Conservation (phyloP, 1,140 invertebrate species). For the Neoseiulus cucumeris region DNA sequence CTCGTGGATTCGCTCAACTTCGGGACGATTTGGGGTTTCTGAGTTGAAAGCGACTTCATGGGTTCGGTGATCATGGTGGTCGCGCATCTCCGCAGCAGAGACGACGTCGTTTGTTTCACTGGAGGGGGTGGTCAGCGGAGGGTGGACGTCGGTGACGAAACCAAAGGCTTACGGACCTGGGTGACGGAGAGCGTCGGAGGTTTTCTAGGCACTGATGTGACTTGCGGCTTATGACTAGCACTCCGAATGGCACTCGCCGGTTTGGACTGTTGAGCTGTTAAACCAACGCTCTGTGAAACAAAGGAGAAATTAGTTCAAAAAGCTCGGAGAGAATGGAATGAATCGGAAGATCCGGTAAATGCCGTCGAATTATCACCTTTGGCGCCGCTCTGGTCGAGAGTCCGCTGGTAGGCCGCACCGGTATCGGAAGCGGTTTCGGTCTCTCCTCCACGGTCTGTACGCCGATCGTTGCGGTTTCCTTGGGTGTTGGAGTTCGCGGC, state of each 20-base stretch:
- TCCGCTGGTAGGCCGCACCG: not conserved
- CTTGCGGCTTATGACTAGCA: not conserved
- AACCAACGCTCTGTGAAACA: too few species aligned
- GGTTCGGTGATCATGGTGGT: not conserved
- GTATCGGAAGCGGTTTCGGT: not conserved
- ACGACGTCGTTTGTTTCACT: slow-evolving; percentile 2
- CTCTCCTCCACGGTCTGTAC: not conserved
- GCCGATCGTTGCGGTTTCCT: slow-evolving; percentile 8
- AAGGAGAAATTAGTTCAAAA: too few species aligned
- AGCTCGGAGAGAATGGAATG: too few species aligned
- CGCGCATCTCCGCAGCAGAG: not conserved
- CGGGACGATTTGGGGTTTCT: not conserved
- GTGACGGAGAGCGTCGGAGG: not conserved
- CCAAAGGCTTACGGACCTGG: not conserved
- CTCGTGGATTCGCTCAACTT: not conserved
- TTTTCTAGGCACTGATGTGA: not conserved
- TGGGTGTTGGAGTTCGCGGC: slow-evolving; percentile 18
- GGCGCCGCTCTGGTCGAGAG: not conserved
- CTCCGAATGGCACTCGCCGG: not conserved
- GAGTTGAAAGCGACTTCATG: not conserved
- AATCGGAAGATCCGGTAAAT: too few species aligned
- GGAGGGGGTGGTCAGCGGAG: not conserved
- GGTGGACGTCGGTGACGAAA: not conserved
- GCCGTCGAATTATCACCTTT: not conserved
- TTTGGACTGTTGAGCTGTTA: too few species aligned